Conservation (phyloP, 2,797 vertebrate species). For the Rhodeus uyekii region DNA sequence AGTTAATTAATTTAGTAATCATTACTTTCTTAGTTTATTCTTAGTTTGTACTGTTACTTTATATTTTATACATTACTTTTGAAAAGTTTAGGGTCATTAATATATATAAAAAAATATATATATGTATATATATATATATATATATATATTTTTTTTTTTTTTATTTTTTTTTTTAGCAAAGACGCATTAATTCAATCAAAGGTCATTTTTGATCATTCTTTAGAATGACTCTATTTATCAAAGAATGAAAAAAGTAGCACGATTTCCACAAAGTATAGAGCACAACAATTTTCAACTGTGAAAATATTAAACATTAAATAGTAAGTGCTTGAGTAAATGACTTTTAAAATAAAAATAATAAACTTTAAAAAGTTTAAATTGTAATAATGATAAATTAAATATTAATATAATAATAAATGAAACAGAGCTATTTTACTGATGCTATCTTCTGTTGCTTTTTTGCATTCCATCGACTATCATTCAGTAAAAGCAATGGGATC, state of each 20-base stretch:
- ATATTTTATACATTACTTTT: not conserved
- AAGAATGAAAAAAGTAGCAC: not conserved
- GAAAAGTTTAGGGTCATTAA: not conserved
- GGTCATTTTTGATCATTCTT: too few species aligned
- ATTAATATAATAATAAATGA: not conserved
- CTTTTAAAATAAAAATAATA: not conserved
- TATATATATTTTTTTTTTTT: too few species aligned
- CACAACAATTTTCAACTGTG: not conserved
- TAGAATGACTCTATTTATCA: not conserved
- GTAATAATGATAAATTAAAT: not conserved
- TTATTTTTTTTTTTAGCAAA: not conserved
- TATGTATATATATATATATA: too few species aligned
- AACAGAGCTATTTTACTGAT: not conserved
- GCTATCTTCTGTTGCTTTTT: not conserved
- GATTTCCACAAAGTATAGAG: not conserved
- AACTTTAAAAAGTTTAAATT: not conserved
- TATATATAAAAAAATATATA: not conserved
- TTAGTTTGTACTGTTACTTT: not conserved
- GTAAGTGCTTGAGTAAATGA: not conserved
- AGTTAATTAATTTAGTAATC: not conserved
- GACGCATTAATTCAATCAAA: not conserved
- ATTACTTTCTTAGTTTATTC: not conserved
- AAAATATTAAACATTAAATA: not conserved
- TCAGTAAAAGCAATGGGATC: not conserved
- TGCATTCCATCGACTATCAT: not conserved